A percentile compares a stretch with the other conserved stretches of the same genome.
Conservation (phyloP, 2,888 invertebrate species). For the Cerastoderma edule region DNA sequence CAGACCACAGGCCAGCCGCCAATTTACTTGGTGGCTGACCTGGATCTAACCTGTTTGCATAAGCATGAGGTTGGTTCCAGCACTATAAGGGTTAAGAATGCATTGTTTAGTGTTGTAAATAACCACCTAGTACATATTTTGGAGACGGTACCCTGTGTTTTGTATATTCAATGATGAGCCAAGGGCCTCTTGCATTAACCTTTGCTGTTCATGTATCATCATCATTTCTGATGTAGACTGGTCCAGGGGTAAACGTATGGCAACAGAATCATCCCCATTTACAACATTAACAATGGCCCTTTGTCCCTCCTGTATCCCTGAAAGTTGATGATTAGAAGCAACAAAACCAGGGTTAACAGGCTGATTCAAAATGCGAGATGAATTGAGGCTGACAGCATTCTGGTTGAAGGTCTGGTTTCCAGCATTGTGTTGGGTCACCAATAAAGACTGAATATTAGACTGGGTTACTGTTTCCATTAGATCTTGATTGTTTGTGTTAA, state of each 20-base stretch:
- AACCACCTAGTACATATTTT: slow-evolving; percentile 34
- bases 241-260: slow-evolving; percentile 24
- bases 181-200: slow-evolving; percentile 46
- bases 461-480: slow-evolving; percentile 12
- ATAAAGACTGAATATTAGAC: slow-evolving; percentile 14
- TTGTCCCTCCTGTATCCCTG: slow-evolving; percentile 30
- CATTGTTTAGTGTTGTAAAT: too few relatives aligned
- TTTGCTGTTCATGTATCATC: slow-evolving; percentile 42
- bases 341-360: slow-evolving; percentile 30
- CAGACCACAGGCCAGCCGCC: too few relatives aligned
- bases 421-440: slow-evolving; percentile 24
- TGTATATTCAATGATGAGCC: slow-evolving; percentile 41
- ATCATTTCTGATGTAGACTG: slow-evolving; percentile 29
- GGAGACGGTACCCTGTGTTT: slow-evolving; percentile 34
- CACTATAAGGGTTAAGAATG: too few relatives aligned
- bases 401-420: slow-evolving; percentile 12
- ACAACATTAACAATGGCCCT: slow-evolving; percentile 35
- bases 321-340: slow-evolving; percentile 15
- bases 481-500: slow-evolving; percentile 36
- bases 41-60: too few relatives aligned
- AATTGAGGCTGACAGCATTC: neutral
- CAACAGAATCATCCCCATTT: slow-evolving; percentile 23
- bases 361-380: slow-evolving; percentile 34
- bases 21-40: too few relatives aligned
- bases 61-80: too few relatives aligned